Evolutionary conservation across 1,140 invertebrate species (phyloP).

Genomic region (Caenorhabditis briggsae): DNA sequence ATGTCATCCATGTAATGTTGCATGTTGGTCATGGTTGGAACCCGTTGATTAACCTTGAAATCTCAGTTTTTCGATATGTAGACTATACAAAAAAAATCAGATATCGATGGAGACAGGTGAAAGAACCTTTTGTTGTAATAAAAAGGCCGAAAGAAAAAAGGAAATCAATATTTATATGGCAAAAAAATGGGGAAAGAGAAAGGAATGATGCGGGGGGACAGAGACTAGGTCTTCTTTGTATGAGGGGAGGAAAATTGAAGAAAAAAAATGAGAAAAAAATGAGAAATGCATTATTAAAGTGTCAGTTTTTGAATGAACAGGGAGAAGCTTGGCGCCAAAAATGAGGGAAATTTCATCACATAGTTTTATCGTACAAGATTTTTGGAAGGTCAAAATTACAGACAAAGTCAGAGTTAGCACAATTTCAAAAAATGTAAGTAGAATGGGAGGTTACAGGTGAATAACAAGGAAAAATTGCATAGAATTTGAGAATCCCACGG

Average conservation of each 20-base stretch:
- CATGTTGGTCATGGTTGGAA: slow-evolving; percentile 46
- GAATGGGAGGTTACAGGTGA: background rate
- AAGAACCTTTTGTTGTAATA: background rate
- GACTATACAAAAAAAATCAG: background rate
- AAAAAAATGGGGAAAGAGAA: no score
- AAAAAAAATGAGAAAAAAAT: no score
- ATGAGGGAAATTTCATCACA: slow-evolving; percentile 21
- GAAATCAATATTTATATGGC: no score
- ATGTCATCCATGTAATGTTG: slow-evolving; percentile 50
- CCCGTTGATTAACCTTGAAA: slow-evolving; percentile 8
- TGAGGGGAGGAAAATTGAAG: no score
- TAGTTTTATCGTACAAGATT: background rate
- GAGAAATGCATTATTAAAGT: no score
- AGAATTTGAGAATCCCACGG: no score
- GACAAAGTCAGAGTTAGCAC: background rate
- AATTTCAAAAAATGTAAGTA: background rate
- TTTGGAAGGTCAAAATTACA: background rate
- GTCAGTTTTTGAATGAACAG: no score
- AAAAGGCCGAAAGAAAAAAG: background rate
- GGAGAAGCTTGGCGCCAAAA: no score
- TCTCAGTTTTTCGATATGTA: background rate
- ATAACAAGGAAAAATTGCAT: background rate
- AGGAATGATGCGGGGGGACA: no score
- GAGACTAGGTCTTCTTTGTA: no score
- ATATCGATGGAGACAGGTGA: no score